Base-by-base conservation (phyloP, 2,113 vertebrate genomes). In the Ivindomyrus marchei region DNA sequence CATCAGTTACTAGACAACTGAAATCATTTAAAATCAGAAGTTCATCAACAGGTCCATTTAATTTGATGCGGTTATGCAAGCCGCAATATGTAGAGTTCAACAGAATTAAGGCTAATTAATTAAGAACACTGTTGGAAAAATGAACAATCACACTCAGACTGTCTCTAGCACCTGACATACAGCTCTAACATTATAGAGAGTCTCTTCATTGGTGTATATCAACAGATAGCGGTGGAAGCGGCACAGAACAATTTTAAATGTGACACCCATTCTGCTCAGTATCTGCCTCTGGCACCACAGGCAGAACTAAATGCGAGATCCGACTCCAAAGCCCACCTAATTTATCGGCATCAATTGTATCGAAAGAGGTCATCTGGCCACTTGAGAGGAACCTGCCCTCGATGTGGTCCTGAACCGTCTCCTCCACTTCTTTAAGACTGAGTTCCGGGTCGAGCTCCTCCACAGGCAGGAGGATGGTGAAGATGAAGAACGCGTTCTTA, bases 331-430 rank as follows among this genome's bases (percentile, higher is more conserved):
- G 93, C 58, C 96, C 96, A 31, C 95, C 90, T 0, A 96, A 94
- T 88, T 96, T 96, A 85, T 96, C 94, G 2, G 93, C 90, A 91
- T 96, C 96, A 94, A 96, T 96, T 85, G 89, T 92, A 92, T 96
- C 94, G 66, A 94, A 96, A 47, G 92, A 92, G 0, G 93, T 90
- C 0, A 92, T 92, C n/a, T 89, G 88, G 9, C 52, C 84, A 0
- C 93, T 86, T 6, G 92, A 90, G 27, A 96, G 92, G 89, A 96
- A 96, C 91, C 92, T 96, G 66, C 94, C 94, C 93, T 97, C 95
- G 24, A 99, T 95, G 80, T 98, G 95, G 90, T 98, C 97, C 0
- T 95, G 95, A 80, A 99, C 98, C 94, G 95, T 97, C 91, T 98
- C 98, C 92, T 99, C 98, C 5, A 97, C 95, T 1, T 90, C 90